These are phyloP conservation scores for Morpho achilles DNA, from an alignment of 2,888 invertebrate genomes.

Conservation along the genomic window DNA sequence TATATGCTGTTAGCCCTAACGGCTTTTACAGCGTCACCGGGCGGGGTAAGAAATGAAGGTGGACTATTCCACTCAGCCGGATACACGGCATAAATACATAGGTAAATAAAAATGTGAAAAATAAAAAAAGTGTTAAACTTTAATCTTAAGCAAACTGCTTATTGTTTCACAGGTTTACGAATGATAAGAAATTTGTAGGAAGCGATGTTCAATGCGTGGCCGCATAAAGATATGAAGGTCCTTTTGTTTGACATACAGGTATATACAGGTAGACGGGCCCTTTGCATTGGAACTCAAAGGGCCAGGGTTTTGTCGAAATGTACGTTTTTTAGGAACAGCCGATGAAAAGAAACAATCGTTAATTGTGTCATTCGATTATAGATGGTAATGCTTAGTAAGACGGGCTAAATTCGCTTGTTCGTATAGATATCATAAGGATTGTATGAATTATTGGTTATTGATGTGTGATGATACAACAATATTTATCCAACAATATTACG, in stretches of 20 bases:
- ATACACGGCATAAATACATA: too few species aligned
- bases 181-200: constrained; percentile 23
- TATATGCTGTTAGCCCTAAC: too few species aligned
- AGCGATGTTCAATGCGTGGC: constrained; percentile 24
- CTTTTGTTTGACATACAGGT: constrained; percentile 28
- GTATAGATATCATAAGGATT: constrained; percentile 2
- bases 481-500: constrained; percentile 8
- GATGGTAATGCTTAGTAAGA: not conserved
- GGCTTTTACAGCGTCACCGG: too few species aligned
- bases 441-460: constrained; percentile 17
- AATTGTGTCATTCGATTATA: constrained; percentile 4
- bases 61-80: too few species aligned
- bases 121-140: constrained; percentile 16
- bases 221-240: constrained; percentile 30
- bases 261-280: constrained; percentile 25
- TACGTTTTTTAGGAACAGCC: constrained; percentile 24
- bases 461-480: constrained; percentile 15
- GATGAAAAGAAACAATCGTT: constrained; percentile 6
- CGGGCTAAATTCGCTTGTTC: not conserved
- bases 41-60: too few species aligned
- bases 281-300: constrained; percentile 20
- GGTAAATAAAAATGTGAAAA: too few species aligned
- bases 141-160: constrained; percentile 11
- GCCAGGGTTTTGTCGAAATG: constrained; percentile 24
- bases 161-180: constrained; percentile 18